Evolutionary conservation across 2,113 vertebrate species (phyloP), one percentile per base, ranked within the genome.

Genomic region (Lycaon pictus): DNA sequence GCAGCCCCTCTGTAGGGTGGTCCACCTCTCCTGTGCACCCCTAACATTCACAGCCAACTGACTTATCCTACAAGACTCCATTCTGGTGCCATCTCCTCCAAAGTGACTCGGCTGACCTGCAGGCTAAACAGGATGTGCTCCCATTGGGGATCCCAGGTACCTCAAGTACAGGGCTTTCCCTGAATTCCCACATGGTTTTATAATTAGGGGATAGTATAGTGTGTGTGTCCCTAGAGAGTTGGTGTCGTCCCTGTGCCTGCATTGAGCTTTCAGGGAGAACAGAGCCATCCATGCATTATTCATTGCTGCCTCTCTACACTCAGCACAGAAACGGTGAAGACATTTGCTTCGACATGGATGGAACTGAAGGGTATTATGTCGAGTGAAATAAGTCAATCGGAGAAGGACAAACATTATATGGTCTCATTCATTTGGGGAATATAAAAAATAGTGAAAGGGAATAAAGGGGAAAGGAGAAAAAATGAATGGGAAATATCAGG

Each of bases 21-120:
- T 25, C 53, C 11, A 16, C 67, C 10, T 67, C 53, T 29, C 29
- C 88, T n/a, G 25, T 3, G 0, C 2, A 7, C 5, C 2, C 0
- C 65, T 25, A 22, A 35, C 37, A 13, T 2, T 29, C 11, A n/a
- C 22, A 62, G n/a, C 9, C 0, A 17, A 23, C 13, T 19, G 20
- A 43, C 10, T 82, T 5, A 25, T 32, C 56, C 27, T 60, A 37
- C 58, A 77, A 74, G 51, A 15, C 77, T 89, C 29, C 4, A 35
- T 43, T 88, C 90, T 76, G 58, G 9, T 37, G 12, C 32, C 48
- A 5, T 37, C 29, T 96, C 37, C 60, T 11, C 90, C 58, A 82
- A n/a, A n/a, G 29, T 84, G 3, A 19, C 2, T 51, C 4, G 3
- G 7, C 82, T 51, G 51, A 35, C 22, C 35, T 55, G 12, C 20